Evolutionary conservation across 2,888 invertebrate species (phyloP), one percentile per base, ranked within the genome.

Genomic region (Choristoneura rosaceana): DNA sequence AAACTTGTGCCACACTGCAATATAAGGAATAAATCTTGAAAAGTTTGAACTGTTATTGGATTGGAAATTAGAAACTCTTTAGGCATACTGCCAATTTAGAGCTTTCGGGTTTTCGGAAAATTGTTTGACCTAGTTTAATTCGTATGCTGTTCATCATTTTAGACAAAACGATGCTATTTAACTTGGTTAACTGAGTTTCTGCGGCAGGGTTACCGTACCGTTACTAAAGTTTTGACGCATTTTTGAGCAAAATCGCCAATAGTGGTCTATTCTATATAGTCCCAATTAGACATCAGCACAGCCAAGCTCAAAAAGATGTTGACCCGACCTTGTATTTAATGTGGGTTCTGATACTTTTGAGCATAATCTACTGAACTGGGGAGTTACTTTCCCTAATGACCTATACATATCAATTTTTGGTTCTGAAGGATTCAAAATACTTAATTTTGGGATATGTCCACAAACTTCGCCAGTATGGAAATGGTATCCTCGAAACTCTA

Each of bases 1-100:
- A 52, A 52, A 52, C 52, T 52, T 52, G 41, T 14, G 41, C 55
- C 15, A n/a, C 55, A 55, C 41, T 50, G n/a, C 65, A 55, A 66
- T 1, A 25, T 25, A 65, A 43, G 65, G 17, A 55, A 55, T 43
- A 66, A 55, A 55, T 66, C 65, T 55, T 55, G 65, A 55, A 41
- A 66, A 55, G 55, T 66, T 25, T 38, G 55, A 63, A 33, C 62
- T 33, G 33, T 62, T 45, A 4, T 10, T n/a, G 10, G 25, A 25
- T 55, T 55, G 55, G 55, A 12, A 45, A 62, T 45, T 61, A 61
- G 61, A 62, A 62, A 25, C 25, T 61, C 43, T 25, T 62, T 62
- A 62, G 43, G 61, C 45, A 43, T 14, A 25, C 43, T 62, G 62
- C 62, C 62, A 62, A 62, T 25, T 4, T 25, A 25, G 12, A 25